These are phyloP conservation scores for Pimpla rufipes DNA, from an alignment of 2,888 invertebrate species.

Conservation along the genomic window DNA sequence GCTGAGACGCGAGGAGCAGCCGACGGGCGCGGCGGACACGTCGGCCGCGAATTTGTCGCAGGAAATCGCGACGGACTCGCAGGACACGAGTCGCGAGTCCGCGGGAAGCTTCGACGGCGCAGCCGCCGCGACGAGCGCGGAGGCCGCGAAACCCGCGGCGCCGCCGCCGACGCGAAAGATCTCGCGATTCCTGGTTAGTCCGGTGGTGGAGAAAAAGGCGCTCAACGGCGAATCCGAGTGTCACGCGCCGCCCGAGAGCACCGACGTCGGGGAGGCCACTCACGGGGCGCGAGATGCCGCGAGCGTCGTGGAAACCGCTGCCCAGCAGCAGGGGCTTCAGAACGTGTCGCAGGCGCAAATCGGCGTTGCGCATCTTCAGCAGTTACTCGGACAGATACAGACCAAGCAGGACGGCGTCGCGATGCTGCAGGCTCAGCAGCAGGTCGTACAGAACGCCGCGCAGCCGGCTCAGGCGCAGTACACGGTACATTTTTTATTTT, in stretches of 20 bases:
- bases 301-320: constrained; percentile 39
- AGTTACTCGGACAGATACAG: constrained; percentile 65
- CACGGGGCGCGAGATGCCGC: too few relatives aligned
- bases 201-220: constrained; percentile 89
- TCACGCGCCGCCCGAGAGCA: constrained; percentile 10
- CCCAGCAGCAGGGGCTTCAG: constrained; percentile 69
- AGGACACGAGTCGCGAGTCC: constrained; percentile 61
- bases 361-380: constrained; percentile 49
- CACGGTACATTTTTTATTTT: too few relatives aligned
- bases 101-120: background rate
- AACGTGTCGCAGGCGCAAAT: constrained; percentile 71
- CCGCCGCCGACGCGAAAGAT: constrained; percentile 89
- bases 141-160: constrained; percentile 75
- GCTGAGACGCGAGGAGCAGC: background rate
- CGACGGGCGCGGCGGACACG: constrained; percentile 50
- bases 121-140: constrained; percentile 44
- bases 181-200: constrained; percentile 93
- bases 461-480: constrained; percentile 70
- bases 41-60: constrained; percentile 54
- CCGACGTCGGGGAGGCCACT: constrained; percentile 13
- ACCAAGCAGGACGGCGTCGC: constrained; percentile 73
- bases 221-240: constrained; percentile 75
- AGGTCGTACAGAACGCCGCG: constrained; percentile 60
- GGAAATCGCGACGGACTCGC: constrained; percentile 66
- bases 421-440: constrained; percentile 69